Base-by-base conservation (phyloP, 2,888 invertebrate species). In the Steinernema scapterisci region DNA sequence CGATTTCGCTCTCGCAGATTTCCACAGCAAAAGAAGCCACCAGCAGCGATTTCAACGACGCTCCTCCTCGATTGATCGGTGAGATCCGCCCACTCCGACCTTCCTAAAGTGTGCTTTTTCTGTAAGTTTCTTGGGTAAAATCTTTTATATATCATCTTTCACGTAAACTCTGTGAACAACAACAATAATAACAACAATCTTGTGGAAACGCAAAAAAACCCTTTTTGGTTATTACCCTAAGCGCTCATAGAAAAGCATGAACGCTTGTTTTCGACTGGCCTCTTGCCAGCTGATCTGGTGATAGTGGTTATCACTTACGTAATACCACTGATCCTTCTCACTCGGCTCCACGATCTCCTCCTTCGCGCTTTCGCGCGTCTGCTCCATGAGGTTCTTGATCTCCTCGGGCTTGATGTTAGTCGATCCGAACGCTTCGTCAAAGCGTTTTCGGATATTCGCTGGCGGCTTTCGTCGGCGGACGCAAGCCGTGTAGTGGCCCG, bases 161-260 rank as follows among this genome's bases (percentile, higher is more conserved):
- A 38, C 38, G 38, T 38, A 38, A 38, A 38, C 38, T 38, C 38
- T 38, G 38, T 3, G 9, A 38, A 38, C 38, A 38, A 38, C 38
- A 48, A 48, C 48, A 48, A 13, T 48, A 19, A 48, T 48, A 48
- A 48, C 63, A 63, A 63, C 63, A 63, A 38, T 31, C 13, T 1
- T 31, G 31, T 63, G 38, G 2, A 63, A 27, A 21, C 27, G 38
- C 38, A 63, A 7, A 13, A 54, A 6, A 21, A 63, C 19, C 63
- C 63, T 27, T 48, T 48, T 7, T 2, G 63, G 38, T 7, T 13
- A 31, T 27, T 21, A 52, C 11, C 27, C 63, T 13, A 63, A 27
- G 31, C 96, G 91, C 89, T 97, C 96, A 89, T 97, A 97, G 90
- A 97, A 99, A 48, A 97, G 91, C 72, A 97, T 91, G 89, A 97